Conservation (phyloP, 1,140 invertebrate genomes). For the Macrostomum lignano region DNA sequence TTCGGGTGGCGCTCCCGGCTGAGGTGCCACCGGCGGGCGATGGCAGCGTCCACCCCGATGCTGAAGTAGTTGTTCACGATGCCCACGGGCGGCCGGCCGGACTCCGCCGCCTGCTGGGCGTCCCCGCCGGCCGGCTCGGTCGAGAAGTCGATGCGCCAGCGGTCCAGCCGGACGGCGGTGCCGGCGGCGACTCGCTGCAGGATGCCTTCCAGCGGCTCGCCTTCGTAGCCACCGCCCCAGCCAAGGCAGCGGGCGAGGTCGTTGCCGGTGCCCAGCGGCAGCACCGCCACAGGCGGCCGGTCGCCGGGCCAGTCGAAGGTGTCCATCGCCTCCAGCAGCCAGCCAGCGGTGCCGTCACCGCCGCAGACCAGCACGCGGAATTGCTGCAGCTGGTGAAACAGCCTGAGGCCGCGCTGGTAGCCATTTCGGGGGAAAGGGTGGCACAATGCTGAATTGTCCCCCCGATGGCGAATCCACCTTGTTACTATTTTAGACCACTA, state of each 20-base stretch:
- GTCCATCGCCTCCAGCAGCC: conserved; percentile 88
- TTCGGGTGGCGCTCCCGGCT: conserved; percentile 83
- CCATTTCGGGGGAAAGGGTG: no score
- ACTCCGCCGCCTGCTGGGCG: conserved; percentile 19
- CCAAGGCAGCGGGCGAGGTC: conserved; percentile 68
- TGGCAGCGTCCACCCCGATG: conserved; percentile 78
- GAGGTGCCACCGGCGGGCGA: conserved; percentile 80
- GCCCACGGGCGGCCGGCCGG: conserved; percentile 54
- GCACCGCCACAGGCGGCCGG: conserved; percentile 51
- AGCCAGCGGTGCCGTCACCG: conserved; percentile 78
- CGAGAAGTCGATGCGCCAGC: conserved; percentile 67
- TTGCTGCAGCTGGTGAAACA: conserved; percentile 73
- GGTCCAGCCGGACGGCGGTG: conserved; percentile 42
- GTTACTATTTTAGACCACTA: conserved; percentile 36
- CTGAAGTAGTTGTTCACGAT: conserved; percentile 95
- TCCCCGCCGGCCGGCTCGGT: conserved; percentile 30
- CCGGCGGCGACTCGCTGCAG: conserved; percentile 33
- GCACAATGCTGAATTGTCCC: no score
- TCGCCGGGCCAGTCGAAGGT: conserved; percentile 30
- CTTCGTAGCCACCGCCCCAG: conserved; percentile 79
- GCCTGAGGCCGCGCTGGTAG: conserved; percentile 42
- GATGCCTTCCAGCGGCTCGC: conserved; percentile 62
- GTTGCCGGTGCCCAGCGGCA: conserved; percentile 77
- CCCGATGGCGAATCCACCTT: conserved; percentile 37
- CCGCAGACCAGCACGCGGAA: conserved; percentile 79